Conservation (phyloP, 1,140 invertebrate genomes). For the Cyrtorhinus lividipennis region DNA sequence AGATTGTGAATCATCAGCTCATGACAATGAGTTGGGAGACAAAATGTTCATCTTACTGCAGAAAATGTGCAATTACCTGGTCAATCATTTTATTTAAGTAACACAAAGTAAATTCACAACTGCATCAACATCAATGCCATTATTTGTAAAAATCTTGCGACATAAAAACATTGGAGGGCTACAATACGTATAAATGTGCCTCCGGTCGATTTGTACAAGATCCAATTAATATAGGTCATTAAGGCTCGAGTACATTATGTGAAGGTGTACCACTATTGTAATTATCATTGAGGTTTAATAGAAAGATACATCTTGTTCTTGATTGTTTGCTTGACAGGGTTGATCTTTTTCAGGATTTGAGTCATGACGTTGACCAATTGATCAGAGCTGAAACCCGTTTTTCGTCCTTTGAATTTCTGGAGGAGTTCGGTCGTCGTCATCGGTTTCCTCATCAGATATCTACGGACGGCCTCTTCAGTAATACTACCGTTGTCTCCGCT, state of each 20-base stretch:
- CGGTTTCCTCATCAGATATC: slow-evolving; percentile 86
- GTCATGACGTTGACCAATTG: slow-evolving; percentile 85
- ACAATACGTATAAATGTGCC: neutral
- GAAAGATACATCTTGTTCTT: slow-evolving; percentile 92
- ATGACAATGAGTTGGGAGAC: too few relatives aligned
- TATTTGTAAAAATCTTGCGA: too few relatives aligned
- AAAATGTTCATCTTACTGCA: too few relatives aligned
- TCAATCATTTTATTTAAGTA: too few relatives aligned
- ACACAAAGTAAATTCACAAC: too few relatives aligned
- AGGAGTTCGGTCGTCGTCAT: slow-evolving; percentile 91
- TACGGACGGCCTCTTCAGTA: slow-evolving; percentile 81
- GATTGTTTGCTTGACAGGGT: slow-evolving; percentile 80
- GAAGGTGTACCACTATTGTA: slow-evolving; percentile 37
- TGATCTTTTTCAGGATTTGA: slow-evolving; percentile 85
- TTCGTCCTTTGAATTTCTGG: slow-evolving; percentile 90
- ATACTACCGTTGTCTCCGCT: slow-evolving; percentile 72
- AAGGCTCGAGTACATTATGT: neutral
- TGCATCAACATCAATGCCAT: too few relatives aligned
- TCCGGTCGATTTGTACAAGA: neutral
- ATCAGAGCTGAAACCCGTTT: slow-evolving; percentile 76
- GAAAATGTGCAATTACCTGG: too few relatives aligned
- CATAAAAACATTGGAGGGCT: too few relatives aligned
- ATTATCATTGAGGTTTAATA: slow-evolving; percentile 46
- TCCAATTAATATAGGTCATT: neutral
- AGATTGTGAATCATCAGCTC: too few relatives aligned